Conservation (phyloP, 1,140 invertebrate species). For the Drosophila erecta region DNA sequence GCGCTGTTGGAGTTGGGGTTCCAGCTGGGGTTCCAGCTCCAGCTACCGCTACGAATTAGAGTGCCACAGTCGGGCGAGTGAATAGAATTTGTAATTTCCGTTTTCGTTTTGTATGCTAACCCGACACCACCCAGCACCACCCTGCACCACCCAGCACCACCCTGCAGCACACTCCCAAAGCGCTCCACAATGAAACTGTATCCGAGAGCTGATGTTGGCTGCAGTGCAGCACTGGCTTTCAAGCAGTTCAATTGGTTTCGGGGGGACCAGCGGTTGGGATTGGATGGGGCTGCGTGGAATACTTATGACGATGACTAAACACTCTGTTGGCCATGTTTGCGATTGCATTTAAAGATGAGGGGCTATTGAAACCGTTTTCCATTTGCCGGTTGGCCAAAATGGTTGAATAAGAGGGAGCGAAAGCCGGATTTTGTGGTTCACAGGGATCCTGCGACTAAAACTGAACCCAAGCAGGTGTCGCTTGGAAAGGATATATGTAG, state of each 20-base stretch:
- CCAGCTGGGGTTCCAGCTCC: too few species aligned
- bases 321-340: slow-evolving; percentile 42
- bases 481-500: too few species aligned
- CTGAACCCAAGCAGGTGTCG: slow-evolving; percentile 8
- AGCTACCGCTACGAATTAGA: slow-evolving; percentile 64
- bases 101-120: slow-evolving; percentile 78
- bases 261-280: not conserved
- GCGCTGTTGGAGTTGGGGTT: too few species aligned
- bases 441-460: not conserved
- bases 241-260: slow-evolving; percentile 42
- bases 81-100: slow-evolving; percentile 82
- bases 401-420: not conserved
- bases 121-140: slow-evolving; percentile 8
- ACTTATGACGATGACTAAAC: slow-evolving; percentile 50
- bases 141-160: not conserved
- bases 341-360: slow-evolving; percentile 67
- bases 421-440: not conserved
- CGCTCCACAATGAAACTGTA: slow-evolving; percentile 41
- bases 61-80: slow-evolving; percentile 70
- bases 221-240: slow-evolving; percentile 24
- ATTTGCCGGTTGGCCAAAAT: slow-evolving; percentile 5
- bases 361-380: slow-evolving; percentile 44
- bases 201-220: slow-evolving; percentile 20
- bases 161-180: slow-evolving; percentile 35
- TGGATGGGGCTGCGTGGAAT: slow-evolving; percentile 24